Evolutionary conservation across 2,888 invertebrate species (phyloP).

Genomic region (Ethmia dodecea): DNA sequence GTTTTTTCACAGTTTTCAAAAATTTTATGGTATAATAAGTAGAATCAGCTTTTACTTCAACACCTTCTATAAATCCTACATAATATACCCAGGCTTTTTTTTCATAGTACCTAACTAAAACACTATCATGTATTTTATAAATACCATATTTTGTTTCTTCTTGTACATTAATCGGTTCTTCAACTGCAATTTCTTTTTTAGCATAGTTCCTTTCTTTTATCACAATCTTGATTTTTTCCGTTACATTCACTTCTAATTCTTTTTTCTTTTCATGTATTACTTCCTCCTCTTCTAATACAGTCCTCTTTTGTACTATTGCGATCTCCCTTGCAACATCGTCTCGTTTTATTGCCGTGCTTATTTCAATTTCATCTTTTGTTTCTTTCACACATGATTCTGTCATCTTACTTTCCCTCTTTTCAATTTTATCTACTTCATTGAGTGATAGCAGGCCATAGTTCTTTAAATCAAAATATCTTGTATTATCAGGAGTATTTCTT

Average conservation of each 20-base stretch:
- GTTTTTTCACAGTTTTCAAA: conserved; percentile 13
- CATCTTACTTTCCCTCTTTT: conserved; percentile 2
- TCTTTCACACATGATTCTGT: background rate
- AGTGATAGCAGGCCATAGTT: conserved; percentile 3
- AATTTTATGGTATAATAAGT: conserved; percentile 12
- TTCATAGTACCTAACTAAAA: conserved; percentile 14
- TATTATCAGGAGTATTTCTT: conserved; percentile 7
- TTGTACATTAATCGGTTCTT: conserved; percentile 7
- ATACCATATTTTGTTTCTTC: conserved; percentile 4
- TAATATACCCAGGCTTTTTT: conserved; percentile 14
- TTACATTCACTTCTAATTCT: background rate
- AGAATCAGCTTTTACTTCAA: conserved; percentile 8
- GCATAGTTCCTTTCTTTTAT: conserved; percentile 1
- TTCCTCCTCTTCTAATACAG: background rate
- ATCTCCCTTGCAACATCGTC: background rate
- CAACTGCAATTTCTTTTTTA: conserved; percentile 8
- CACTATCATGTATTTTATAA: conserved; percentile 4
- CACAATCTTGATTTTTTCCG: background rate
- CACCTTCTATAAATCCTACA: conserved; percentile 12
- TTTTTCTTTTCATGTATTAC: background rate
- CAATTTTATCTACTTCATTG: conserved; percentile 5
- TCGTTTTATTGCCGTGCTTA: background rate
- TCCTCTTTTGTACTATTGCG: background rate
- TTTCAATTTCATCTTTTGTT: background rate
- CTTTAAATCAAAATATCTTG: conserved; percentile 3